A percentile compares a stretch with the other conserved stretches of the same genome.
phyloP scores from a whole-genome alignment of 2,797 vertebrate species.

The Avahi laniger region DNA sequence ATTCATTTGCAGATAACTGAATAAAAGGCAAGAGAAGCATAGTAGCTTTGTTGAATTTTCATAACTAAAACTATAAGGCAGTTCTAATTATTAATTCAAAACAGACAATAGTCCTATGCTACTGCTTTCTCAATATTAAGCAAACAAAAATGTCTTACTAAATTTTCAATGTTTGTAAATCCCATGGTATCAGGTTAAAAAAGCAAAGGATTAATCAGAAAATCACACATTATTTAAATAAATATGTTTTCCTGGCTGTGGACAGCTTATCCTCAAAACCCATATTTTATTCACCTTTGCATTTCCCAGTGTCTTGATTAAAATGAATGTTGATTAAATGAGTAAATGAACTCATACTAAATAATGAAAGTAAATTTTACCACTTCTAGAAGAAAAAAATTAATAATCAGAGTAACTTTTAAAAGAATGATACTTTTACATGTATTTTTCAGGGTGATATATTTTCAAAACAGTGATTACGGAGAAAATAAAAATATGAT shows the following conservation, averaged over 20 bases:
- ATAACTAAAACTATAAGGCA: neutral
- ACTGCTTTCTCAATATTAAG: neutral
- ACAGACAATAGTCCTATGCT: neutral
- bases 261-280: neutral
- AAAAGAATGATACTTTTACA: neutral
- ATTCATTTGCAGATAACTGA: neutral
- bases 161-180: conserved; percentile 24
- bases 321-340: neutral
- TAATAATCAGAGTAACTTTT: neutral
- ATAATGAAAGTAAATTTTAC: neutral
- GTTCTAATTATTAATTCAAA: neutral
- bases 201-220: neutral
- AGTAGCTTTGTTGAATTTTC: neutral
- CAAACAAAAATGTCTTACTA: neutral
- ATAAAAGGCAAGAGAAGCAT: neutral
- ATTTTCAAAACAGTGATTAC: neutral
- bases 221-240: neutral
- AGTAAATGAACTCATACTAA: conserved; percentile 12
- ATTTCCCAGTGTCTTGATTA: neutral
- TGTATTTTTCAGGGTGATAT: neutral
- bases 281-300: conserved; percentile 1
- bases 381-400: neutral
- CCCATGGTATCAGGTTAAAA: neutral
- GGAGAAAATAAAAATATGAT: neutral
- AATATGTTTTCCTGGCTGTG: neutral